These are phyloP conservation scores for Neodiprion virginianus DNA, from an alignment of 1,140 invertebrate species.

Conservation along the genomic window DNA sequence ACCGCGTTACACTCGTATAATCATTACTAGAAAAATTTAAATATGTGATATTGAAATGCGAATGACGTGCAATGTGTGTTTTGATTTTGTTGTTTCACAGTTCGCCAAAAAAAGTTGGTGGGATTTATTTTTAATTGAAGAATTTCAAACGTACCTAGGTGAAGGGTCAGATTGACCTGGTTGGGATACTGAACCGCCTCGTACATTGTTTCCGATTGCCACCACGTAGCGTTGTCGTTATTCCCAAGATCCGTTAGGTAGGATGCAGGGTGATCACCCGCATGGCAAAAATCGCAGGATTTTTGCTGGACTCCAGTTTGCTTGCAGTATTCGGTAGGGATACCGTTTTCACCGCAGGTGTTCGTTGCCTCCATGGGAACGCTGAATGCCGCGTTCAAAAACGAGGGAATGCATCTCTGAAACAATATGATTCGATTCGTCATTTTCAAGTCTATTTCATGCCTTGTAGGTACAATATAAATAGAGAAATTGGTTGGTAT, in stretches of 20 bases:
- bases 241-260: slow-evolving; percentile 91
- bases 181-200: slow-evolving; percentile 90
- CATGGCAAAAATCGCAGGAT: slow-evolving; percentile 61
- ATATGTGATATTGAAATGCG: too few relatives aligned
- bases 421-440: slow-evolving; percentile 35
- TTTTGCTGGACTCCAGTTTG: slow-evolving; percentile 77
- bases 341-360: slow-evolving; percentile 84
- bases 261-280: slow-evolving; percentile 74
- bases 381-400: slow-evolving; percentile 95
- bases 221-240: slow-evolving; percentile 93
- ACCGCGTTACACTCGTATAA: too few relatives aligned
- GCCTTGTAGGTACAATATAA: too few relatives aligned
- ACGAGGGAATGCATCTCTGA: slow-evolving; percentile 93
- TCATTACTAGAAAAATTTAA: too few relatives aligned
- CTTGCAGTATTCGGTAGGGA: slow-evolving; percentile 83
- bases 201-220: slow-evolving; percentile 98
- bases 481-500: too few relatives aligned
- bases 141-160: slow-evolving; percentile 73
- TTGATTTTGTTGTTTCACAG: too few relatives aligned
- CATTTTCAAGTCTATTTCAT: too few relatives aligned
- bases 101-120: too few relatives aligned
- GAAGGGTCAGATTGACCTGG: slow-evolving; percentile 90
- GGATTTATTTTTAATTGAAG: neutral
- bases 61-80: too few relatives aligned
- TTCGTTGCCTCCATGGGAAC: slow-evolving; percentile 90